These are phyloP conservation scores for Limnephilus auricula DNA, from an alignment of 2,888 invertebrate species.

Conservation along the genomic window DNA sequence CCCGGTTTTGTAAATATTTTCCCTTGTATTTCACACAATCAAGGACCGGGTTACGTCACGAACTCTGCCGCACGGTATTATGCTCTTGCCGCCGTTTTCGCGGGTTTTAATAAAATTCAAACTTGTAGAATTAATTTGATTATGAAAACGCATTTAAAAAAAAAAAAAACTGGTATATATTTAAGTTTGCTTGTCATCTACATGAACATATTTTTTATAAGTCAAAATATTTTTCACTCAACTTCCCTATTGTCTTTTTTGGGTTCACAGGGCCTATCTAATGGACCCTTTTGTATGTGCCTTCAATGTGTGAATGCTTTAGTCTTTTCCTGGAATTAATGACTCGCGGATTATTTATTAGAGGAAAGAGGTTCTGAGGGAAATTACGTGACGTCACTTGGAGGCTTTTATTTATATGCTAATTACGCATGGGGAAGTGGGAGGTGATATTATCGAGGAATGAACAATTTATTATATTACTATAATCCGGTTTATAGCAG, in stretches of 20 bases:
- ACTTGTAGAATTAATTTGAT: no score
- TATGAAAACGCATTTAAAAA: no score
- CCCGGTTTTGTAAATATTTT: no score
- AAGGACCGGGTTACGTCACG: no score
- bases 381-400: not conserved
- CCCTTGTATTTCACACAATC: no score
- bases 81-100: no score
- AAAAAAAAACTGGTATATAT: no score
- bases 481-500: not conserved
- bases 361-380: not conserved
- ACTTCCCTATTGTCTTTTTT: not conserved
- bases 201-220: no score
- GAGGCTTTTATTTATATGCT: not conserved
- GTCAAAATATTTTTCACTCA: no score
- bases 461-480: not conserved
- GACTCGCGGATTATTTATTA: slow-evolving; percentile 6
- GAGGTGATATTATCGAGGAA: not conserved
- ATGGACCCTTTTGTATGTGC: not conserved
- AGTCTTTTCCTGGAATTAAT: slow-evolving; percentile 2
- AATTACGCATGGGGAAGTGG: not conserved
- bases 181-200: no score
- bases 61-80: no score
- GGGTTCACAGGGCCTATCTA: not conserved
- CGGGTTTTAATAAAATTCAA: no score
- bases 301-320: not conserved